phyloP scores from a whole-genome alignment of 1,140 invertebrate genomes.

The Ctenoplectra terminalis region DNA sequence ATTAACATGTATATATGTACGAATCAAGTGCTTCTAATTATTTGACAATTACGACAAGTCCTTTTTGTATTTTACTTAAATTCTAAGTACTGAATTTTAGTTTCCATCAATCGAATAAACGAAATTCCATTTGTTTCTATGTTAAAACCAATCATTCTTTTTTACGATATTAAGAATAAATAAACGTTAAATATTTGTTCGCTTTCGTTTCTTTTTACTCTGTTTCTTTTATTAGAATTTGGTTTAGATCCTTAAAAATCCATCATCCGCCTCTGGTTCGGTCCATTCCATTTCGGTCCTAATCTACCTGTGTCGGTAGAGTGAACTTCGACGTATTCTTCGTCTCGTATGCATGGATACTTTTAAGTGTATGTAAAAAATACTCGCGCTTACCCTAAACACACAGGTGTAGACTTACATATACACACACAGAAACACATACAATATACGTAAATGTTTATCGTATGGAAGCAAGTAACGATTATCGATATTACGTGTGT shows the following conservation, averaged over 20 bases:
- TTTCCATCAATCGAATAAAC: constrained; percentile 43
- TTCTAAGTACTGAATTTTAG: constrained; percentile 40
- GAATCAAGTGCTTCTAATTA: constrained; percentile 40
- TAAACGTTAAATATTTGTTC: constrained; percentile 30
- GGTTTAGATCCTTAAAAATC: constrained; percentile 11
- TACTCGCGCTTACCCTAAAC: constrained; percentile 41
- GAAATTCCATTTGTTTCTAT: constrained; percentile 41
- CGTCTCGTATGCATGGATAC: constrained; percentile 60
- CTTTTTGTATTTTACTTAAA: constrained; percentile 61
- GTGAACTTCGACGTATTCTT: constrained; percentile 31
- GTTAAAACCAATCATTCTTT: constrained; percentile 33
- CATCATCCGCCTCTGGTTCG: constrained; percentile 49
- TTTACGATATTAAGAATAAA: constrained; percentile 41
- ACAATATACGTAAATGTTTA: constrained; percentile 43
- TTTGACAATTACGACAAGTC: constrained; percentile 27
- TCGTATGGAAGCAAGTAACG: constrained; percentile 53
- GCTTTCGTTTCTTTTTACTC: constrained; percentile 31
- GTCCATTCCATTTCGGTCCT: constrained; percentile 33
- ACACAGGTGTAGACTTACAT: constrained; percentile 6
- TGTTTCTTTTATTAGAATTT: not conserved
- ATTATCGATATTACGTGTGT: constrained; percentile 71
- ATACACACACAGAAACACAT: not conserved
- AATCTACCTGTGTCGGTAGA: constrained; percentile 1
- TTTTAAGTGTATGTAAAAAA: constrained; percentile 52
- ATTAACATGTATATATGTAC: constrained; percentile 48